Evolutionary conservation across 2,113 vertebrate species (phyloP).

Genomic region (Neopipo cinnamomea): DNA sequence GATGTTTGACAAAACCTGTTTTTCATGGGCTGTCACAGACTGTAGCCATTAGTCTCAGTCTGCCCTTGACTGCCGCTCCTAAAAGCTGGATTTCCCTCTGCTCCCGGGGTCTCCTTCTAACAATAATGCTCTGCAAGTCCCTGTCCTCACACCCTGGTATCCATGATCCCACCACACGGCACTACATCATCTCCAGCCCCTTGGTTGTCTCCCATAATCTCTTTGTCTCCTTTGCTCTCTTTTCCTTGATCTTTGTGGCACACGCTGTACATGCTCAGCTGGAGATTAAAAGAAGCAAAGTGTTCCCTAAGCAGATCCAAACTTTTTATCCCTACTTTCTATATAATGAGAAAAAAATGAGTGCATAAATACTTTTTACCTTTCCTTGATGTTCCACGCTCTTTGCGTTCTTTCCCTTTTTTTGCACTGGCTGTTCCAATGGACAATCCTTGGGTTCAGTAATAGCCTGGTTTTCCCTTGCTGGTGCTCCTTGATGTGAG

Average conservation of each 20-base stretch:
- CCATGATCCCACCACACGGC: neutral
- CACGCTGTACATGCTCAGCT: neutral
- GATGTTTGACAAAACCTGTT: neutral
- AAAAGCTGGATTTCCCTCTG: neutral
- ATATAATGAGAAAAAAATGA: neutral
- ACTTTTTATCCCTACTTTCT: neutral
- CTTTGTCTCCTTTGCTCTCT: neutral
- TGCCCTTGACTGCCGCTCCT: neutral
- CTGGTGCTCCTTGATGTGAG: neutral
- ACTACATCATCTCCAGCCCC: neutral
- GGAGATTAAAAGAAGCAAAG: neutral
- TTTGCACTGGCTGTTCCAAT: neutral
- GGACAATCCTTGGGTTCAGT: neutral
- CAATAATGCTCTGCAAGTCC: neutral
- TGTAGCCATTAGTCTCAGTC: neutral
- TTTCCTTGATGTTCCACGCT: neutral
- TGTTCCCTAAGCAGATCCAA: neutral
- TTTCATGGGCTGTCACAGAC: neutral
- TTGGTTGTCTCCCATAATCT: neutral
- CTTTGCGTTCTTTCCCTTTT: neutral
- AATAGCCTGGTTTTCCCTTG: neutral
- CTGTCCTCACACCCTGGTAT: neutral
- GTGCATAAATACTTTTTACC: neutral
- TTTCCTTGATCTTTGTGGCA: neutral
- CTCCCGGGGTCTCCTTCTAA: neutral